Conservation (phyloP, 1,140 invertebrate species). For the Ruditapes philippinarum region DNA sequence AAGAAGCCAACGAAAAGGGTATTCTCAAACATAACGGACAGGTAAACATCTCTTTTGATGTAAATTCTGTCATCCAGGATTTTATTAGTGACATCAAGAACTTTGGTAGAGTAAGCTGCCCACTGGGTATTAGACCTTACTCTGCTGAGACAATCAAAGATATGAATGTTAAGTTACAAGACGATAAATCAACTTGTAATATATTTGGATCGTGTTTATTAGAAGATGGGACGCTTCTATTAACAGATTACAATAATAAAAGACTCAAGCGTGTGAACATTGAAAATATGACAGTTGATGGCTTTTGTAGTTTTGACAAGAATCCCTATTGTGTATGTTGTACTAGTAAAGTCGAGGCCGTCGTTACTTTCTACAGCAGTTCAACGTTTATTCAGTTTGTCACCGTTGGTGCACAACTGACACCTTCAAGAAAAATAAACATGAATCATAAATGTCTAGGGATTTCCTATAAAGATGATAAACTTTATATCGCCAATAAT, state of each 20-base stretch:
- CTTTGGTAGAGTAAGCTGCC: neutral
- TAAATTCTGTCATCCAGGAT: neutral
- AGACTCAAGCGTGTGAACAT: neutral
- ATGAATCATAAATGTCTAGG: slow-evolving; percentile 20
- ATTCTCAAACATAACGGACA: too few relatives aligned
- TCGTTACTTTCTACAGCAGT: too few relatives aligned
- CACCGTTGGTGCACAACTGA: neutral
- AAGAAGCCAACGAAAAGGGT: neutral
- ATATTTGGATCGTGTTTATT: neutral
- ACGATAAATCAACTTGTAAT: neutral
- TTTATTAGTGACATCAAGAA: neutral
- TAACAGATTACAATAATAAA: neutral
- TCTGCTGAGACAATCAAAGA: neutral
- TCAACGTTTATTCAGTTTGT: slow-evolving; percentile 24
- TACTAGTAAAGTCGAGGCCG: neutral
- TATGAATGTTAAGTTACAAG: neutral
- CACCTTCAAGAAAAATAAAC: neutral
- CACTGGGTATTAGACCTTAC: too few relatives aligned
- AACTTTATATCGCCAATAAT: slow-evolving; percentile 2
- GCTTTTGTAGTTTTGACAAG: neutral
- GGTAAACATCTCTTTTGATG: neutral
- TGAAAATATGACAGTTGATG: neutral
- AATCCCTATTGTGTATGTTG: neutral
- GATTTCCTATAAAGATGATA: neutral
- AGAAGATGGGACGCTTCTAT: neutral